Evolutionary conservation across 2,888 invertebrate species (phyloP).

Genomic region (Brenthis daphne): DNA sequence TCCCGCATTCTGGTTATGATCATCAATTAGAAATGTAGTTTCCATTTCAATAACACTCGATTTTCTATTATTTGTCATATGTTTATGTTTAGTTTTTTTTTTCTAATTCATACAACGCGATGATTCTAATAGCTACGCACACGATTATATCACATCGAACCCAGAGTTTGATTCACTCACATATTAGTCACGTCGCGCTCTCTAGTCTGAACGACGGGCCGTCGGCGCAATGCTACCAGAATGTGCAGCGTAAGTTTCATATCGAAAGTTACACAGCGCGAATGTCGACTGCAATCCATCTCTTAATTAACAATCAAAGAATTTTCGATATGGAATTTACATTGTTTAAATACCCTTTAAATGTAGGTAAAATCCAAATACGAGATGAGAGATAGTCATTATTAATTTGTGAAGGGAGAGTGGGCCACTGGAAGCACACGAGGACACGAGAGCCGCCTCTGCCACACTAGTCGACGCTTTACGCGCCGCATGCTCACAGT

Average conservation of each 20-base stretch:
- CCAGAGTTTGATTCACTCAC: constrained; percentile 65
- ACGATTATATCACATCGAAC: constrained; percentile 66
- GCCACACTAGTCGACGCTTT: constrained; percentile 42
- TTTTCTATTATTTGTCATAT: constrained; percentile 69
- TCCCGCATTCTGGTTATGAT: constrained; percentile 84
- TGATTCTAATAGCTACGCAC: constrained; percentile 75
- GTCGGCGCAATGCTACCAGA: constrained; percentile 32
- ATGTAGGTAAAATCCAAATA: constrained; percentile 13
- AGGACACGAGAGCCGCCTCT: constrained; percentile 65
- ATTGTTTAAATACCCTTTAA: constrained; percentile 1
- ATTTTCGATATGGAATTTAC: constrained; percentile 14
- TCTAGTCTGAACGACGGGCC: constrained; percentile 43
- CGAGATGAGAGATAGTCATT: constrained; percentile 40
- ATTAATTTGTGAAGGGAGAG: constrained; percentile 45
- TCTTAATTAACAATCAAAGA: not conserved
- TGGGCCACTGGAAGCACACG: constrained; percentile 80
- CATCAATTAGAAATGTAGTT: constrained; percentile 83
- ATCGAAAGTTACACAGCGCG: not conserved
- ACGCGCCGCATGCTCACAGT: constrained; percentile 43
- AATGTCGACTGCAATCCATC: not conserved
- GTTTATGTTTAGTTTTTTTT: constrained; percentile 69
- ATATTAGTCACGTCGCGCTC: constrained; percentile 48
- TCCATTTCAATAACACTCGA: constrained; percentile 82
- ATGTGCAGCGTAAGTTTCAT: constrained; percentile 4
- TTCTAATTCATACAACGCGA: constrained; percentile 74